Base-by-base conservation (phyloP, 2,797 vertebrate species). In the Bovichtus diacanthus region DNA sequence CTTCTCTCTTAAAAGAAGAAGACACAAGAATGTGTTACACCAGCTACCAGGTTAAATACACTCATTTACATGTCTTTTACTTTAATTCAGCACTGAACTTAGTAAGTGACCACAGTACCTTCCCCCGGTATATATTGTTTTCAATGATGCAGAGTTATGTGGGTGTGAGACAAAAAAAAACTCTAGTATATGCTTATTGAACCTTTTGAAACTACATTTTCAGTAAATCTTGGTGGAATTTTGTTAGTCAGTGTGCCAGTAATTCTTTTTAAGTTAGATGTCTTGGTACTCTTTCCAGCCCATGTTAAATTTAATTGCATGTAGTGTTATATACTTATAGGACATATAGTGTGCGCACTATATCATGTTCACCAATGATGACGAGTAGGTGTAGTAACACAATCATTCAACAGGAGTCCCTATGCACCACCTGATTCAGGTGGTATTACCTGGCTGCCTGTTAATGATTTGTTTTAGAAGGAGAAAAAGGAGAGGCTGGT, bases 341-440 rank as follows among this genome's bases (percentile, higher is more conserved):
- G 34, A 34, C 31, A 34, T 9, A 34, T 34, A 34, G 31, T 34
- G 31, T 9, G 31, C 39, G 8, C 4, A 11, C 5, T 3, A 27
- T 2, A 19, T 21, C 31, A 41, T 64, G 51, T 59, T 12, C 29
- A 56, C 13, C 25, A 6, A 8, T 6, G 1, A n/a, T n/a, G 16
- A 55, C 16, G 11, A 51, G 66, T 23, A 53, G 23, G n/a, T 89
- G 84, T 58, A 78, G 55, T 86, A 60, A 39, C 38, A 58, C 8
- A 58, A n/a, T 41, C 44, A 10, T 67, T 84, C 89, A 80, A 39
- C 46, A 85, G 84, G 78, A 81, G 81, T 76, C 73, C 13, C 31
- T 59, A 41, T 61, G 19, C 53, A 71, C 60, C 38, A 63, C 56
- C 56, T 59, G 18, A 64, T 50, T n/a, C 44, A 82, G 68, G 65